These are phyloP conservation scores for Zosterops japonicus DNA, from an alignment of 2,113 vertebrate genomes.

Conservation along the genomic window DNA sequence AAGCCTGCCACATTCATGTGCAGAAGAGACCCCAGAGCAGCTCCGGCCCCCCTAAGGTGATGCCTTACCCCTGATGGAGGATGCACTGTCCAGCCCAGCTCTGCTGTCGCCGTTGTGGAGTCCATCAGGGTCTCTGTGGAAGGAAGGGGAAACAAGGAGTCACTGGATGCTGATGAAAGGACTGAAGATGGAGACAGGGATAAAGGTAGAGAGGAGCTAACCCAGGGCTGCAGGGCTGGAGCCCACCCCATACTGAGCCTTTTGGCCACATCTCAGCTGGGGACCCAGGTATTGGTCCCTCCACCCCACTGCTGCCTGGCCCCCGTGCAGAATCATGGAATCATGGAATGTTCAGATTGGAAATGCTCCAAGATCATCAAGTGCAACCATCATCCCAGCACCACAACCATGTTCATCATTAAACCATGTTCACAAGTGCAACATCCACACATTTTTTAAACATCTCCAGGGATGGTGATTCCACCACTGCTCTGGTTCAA, in stretches of 20 bases:
- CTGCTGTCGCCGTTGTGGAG: slow-evolving; percentile 93
- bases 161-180: not conserved
- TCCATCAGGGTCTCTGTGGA: slow-evolving; percentile 93
- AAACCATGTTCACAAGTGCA: not conserved
- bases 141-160: slow-evolving; percentile 32
- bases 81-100: slow-evolving; percentile 92
- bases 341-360: not conserved
- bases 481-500: not conserved
- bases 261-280: not conserved
- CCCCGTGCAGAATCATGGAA: not conserved
- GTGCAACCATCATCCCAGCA: not conserved
- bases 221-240: not conserved
- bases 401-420: not conserved
- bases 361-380: not conserved
- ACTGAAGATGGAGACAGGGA: not conserved
- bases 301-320: not conserved
- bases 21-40: not conserved
- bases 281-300: not conserved
- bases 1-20: rapidly evolving
- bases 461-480: not conserved
- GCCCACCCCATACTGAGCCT: not conserved
- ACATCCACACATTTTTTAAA: not conserved
- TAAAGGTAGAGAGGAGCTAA: not conserved
- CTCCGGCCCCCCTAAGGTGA: rapidly evolving
- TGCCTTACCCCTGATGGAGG: slow-evolving; percentile 89